These are phyloP conservation scores for Eidolon helvum DNA, from an alignment of 2,113 vertebrate genomes.

Conservation along the genomic window DNA sequence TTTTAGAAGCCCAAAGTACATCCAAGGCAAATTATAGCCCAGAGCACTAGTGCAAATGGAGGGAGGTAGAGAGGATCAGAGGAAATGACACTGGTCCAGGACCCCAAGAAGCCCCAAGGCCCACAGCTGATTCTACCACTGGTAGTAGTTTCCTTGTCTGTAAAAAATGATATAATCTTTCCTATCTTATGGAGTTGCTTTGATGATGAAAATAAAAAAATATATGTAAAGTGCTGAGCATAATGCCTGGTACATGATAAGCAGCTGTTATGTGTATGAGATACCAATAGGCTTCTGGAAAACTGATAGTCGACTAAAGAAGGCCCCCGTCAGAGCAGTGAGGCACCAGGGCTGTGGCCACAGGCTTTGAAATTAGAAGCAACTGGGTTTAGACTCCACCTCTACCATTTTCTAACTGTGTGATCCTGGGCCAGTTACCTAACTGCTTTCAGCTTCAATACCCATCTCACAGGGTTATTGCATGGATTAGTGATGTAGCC, in stretches of 20 bases:
- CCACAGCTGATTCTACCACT: not conserved
- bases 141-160: not conserved
- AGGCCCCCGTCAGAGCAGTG: not conserved
- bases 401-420: not conserved
- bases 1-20: slow-evolving; percentile 51
- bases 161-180: not conserved
- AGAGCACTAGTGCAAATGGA: not conserved
- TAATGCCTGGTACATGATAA: not conserved
- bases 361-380: not conserved
- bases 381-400: not conserved
- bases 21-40: slow-evolving; percentile 36
- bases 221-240: not conserved
- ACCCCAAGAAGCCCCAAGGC: not conserved
- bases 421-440: not conserved
- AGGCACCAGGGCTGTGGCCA: not conserved
- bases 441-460: not conserved
- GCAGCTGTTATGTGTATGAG: not conserved
- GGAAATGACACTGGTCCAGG: not conserved
- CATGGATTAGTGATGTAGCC: not conserved
- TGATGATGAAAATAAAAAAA: not conserved
- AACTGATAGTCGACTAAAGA: not conserved
- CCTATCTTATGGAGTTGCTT: not conserved
- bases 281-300: not conserved
- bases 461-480: too few relatives aligned
- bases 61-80: not conserved